These are phyloP conservation scores for Olivierus martensii DNA, from an alignment of 1,140 invertebrate genomes.

Conservation along the genomic window DNA sequence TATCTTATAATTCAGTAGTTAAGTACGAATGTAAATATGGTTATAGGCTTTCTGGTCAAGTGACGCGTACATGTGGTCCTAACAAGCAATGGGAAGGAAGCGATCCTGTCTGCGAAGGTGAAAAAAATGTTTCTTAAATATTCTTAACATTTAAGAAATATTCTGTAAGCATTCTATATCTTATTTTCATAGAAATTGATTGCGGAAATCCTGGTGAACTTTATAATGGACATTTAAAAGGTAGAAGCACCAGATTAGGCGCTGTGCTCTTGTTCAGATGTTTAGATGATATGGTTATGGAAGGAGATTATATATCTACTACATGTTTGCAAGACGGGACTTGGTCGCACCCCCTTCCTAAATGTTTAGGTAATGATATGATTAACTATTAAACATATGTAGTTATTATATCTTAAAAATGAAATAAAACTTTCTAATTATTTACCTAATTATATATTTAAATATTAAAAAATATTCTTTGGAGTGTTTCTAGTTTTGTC, in stretches of 20 bases:
- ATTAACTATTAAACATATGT: too few species aligned
- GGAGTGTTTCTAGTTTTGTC: too few species aligned
- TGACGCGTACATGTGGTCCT: conserved; percentile 65
- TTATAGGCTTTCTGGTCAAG: conserved; percentile 68
- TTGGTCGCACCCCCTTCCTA: conserved; percentile 82
- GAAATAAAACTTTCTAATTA: too few species aligned
- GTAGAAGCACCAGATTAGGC: conserved; percentile 72
- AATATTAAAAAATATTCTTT: too few species aligned
- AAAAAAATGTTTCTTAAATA: conserved; percentile 15
- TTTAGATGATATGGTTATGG: conserved; percentile 79
- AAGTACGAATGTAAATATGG: conserved; percentile 87
- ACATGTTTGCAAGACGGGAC: conserved; percentile 83
- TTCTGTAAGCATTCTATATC: not conserved
- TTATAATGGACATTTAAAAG: conserved; percentile 91
- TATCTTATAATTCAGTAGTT: conserved; percentile 83
- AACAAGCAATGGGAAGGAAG: conserved; percentile 83
- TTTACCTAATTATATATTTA: too few species aligned
- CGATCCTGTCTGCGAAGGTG: conserved; percentile 75
- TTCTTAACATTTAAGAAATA: not conserved
- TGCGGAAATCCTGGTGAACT: conserved; percentile 78
- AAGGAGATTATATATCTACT: conserved; percentile 64
- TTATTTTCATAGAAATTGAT: conserved; percentile 60
- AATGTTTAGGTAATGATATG: conserved; percentile 49
- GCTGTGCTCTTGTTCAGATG: conserved; percentile 89
- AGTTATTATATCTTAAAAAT: too few species aligned